Percentiles rank a stretch among this genome's conserved stretches.
These are phyloP conservation scores for Clamator glandarius DNA, from an alignment of 2,797 vertebrate species.

Conservation along the genomic window DNA sequence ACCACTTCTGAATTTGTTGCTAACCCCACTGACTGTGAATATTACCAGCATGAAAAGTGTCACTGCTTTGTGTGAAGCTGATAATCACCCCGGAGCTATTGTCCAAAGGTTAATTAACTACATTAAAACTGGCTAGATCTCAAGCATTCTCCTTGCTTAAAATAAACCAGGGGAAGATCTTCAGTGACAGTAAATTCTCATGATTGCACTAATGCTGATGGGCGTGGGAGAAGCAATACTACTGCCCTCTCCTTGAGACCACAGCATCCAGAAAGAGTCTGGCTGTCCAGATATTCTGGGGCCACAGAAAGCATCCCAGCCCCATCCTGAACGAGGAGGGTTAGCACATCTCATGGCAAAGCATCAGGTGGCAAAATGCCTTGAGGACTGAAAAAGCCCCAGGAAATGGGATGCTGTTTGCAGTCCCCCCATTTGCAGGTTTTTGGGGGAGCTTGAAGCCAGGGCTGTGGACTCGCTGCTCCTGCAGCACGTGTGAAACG, in stretches of 20 bases:
- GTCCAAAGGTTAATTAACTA: not conserved
- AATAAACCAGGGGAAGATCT: not conserved
- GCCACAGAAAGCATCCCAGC: not conserved
- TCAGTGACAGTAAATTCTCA: not conserved
- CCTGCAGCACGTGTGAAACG: rapidly evolving
- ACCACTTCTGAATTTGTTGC: not conserved
- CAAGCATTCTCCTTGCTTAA: not conserved
- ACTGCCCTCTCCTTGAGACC: not conserved
- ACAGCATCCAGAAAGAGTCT: not conserved
- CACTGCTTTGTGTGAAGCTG: not conserved
- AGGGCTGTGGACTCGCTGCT: rapidly evolving
- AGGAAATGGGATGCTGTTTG: rapidly evolving
- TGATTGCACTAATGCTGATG: not conserved
- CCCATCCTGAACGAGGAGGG: rapidly evolving
- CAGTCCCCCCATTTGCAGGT: not conserved
- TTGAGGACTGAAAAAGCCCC: rapidly evolving
- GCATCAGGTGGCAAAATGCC: not conserved
- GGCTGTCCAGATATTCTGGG: not conserved
- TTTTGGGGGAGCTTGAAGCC: rapidly evolving
- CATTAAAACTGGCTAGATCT: not conserved
- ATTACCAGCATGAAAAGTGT: not conserved
- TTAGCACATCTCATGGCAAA: not conserved
- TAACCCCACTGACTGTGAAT: not conserved
- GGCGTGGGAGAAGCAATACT: rapidly evolving
- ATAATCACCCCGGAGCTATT: not conserved